Evolutionary conservation across 2,888 invertebrate species (phyloP).

Genomic region (Masnerella sp.): DNA sequence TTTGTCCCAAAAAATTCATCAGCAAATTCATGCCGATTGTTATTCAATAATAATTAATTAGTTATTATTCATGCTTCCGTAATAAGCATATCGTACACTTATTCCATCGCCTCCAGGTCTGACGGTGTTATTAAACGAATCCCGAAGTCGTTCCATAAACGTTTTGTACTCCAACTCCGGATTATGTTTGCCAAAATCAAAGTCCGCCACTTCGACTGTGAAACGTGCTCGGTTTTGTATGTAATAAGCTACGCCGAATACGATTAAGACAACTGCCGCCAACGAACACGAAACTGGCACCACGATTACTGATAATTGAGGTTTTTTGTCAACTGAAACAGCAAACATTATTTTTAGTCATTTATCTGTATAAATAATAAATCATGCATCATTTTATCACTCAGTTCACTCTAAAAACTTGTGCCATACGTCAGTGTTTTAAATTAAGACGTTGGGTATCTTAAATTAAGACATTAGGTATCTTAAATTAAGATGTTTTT

Average conservation of each 20-base stretch:
- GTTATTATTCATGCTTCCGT: conserved; percentile 76
- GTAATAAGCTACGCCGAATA: conserved; percentile 93
- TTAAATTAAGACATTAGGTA: too few species aligned
- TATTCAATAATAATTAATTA: conserved; percentile 57
- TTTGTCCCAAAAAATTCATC: too few species aligned
- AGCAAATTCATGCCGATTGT: conserved; percentile 11
- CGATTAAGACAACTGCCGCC: conserved; percentile 88
- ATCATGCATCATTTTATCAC: too few species aligned
- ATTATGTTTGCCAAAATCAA: conserved; percentile 90
- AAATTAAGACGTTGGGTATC: too few species aligned
- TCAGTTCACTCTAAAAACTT: too few species aligned
- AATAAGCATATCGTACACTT: conserved; percentile 70
- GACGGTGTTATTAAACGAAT: conserved; percentile 85
- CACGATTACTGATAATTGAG: conserved; percentile 92
- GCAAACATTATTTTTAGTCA: conserved; percentile 13
- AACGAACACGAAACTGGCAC: conserved; percentile 91
- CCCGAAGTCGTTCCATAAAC: conserved; percentile 88
- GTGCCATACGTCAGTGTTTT: too few species aligned
- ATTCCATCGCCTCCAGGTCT: conserved; percentile 70
- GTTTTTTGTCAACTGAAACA: conserved; percentile 84
- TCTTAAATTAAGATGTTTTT: too few species aligned
- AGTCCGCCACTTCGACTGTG: conserved; percentile 92
- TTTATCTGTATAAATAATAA: too few species aligned
- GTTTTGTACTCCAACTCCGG: conserved; percentile 92
- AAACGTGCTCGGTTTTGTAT: conserved; percentile 88